These are phyloP conservation scores for Macaria liturata DNA, from an alignment of 2,888 invertebrate species.

Conservation along the genomic window DNA sequence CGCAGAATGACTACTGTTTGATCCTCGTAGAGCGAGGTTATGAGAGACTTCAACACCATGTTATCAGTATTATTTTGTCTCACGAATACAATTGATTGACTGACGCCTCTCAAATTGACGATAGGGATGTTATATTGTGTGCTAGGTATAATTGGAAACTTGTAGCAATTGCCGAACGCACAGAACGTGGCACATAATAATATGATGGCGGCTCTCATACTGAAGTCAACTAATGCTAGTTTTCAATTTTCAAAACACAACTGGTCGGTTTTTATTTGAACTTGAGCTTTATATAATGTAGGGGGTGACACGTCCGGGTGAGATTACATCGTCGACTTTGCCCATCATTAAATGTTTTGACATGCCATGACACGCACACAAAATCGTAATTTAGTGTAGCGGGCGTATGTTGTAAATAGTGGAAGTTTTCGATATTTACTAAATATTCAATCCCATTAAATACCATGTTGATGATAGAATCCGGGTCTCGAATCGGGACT, in stretches of 20 bases:
- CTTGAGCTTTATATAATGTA: slow-evolving; percentile 8
- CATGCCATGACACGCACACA: slow-evolving; percentile 24
- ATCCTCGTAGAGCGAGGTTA: slow-evolving; percentile 17
- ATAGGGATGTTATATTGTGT: slow-evolving; percentile 19
- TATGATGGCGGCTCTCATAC: no score
- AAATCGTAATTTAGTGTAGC: slow-evolving; percentile 5
- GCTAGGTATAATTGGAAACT: slow-evolving; percentile 14
- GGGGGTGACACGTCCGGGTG: slow-evolving; percentile 14
- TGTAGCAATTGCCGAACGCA: slow-evolving; percentile 13
- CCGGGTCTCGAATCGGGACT: not conserved
- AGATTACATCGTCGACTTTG: slow-evolving; percentile 18
- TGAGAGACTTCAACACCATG: slow-evolving; percentile 18
- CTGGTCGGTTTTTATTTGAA: slow-evolving; percentile 6
- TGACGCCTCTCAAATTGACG: slow-evolving; percentile 18
- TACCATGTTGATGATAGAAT: not conserved
- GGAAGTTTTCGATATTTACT: slow-evolving; percentile 13
- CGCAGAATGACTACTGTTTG: slow-evolving; percentile 24
- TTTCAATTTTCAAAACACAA: slow-evolving; percentile 4
- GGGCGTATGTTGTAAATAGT: slow-evolving; percentile 10
- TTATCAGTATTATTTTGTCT: slow-evolving; percentile 16
- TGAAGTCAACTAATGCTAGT: not conserved
- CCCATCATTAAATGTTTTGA: slow-evolving; percentile 26
- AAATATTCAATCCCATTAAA: slow-evolving; percentile 15
- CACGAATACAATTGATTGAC: slow-evolving; percentile 24
- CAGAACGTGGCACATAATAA: no score